phyloP scores from a whole-genome alignment of 2,888 invertebrate species.

The Heliconius aoede region DNA sequence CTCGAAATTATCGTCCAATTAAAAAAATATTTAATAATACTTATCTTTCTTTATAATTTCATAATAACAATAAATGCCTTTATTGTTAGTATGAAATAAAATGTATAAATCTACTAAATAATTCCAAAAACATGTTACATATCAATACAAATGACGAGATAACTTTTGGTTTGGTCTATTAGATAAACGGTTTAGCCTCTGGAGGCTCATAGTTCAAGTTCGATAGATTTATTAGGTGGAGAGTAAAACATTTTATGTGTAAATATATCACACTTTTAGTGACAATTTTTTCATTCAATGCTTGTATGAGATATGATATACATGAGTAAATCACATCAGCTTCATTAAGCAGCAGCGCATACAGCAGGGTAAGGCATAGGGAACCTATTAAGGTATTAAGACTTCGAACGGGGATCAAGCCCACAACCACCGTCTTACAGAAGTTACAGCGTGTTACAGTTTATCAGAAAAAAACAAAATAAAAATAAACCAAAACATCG shows the following conservation, averaged over 20 bases:
- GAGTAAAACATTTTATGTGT: conserved; percentile 3
- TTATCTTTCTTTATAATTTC: no score
- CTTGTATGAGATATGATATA: background rate
- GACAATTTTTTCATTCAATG: background rate
- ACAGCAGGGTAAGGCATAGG: no score
- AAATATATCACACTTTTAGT: background rate
- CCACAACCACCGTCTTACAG: no score
- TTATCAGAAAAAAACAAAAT: background rate
- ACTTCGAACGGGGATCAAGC: no score
- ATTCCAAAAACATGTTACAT: background rate
- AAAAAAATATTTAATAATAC: background rate
- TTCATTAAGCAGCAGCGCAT: no score
- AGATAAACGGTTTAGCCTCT: conserved; percentile 40
- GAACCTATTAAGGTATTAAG: no score
- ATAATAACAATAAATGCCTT: no score
- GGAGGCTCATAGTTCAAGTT: conserved; percentile 39
- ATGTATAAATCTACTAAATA: background rate
- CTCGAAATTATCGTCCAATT: background rate
- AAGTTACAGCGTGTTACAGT: no score
- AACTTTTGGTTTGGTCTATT: conserved; percentile 34
- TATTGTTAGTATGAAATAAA: no score
- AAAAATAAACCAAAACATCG: background rate
- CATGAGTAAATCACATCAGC: background rate
- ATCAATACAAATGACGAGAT: conserved; percentile 34
- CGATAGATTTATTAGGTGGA: conserved; percentile 28